Base-by-base conservation (phyloP, 2,888 invertebrate species). In the Nemapogon koenigi region DNA sequence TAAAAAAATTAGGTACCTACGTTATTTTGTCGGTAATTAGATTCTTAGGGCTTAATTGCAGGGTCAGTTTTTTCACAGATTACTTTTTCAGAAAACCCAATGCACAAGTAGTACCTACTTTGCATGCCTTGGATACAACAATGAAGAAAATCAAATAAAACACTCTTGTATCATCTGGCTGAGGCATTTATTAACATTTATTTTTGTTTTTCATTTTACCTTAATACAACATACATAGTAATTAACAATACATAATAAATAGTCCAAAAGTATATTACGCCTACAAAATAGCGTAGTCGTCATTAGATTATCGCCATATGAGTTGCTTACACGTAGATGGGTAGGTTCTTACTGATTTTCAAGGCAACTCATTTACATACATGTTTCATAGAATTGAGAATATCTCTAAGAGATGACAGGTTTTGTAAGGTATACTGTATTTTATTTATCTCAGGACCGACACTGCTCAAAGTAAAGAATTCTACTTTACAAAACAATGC, bases 131-230 rank as follows among this genome's bases (percentile, higher is more conserved):
- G n/a, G n/a, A n/a, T n/a, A n/a, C n/a, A n/a, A n/a, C n/a, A n/a
- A n/a, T n/a, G n/a, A n/a, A n/a, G n/a, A 28, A n/a, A 4, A 7
- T 31, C 38, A 49, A 63, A 62, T 58, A 51, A 73, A 70, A 68
- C 61, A 57, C 57, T n/a, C n/a, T 45, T 47, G 41, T 56, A 30
- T 59, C 58, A 58, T 72, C 70, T 79, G 80, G 78, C 80, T 79
- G 80, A 80, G 80, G 80, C 80, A 80, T 80, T 80, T 78, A 80
- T 75, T 80, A 78, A 79, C 78, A 76, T 79, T 78, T 75, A 78
- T 72, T 70, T 72, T 69, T 66, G 58, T 66, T 75, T 72, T 73
- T 72, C 60, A 60, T 68, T 73, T 72, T 70, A 73, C 72, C 73
- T 76, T 75, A 76, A 68, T 78, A 79, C 76, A 79, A 79, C 76